Evolutionary conservation across 2,113 vertebrate genomes (phyloP), one percentile per base, ranked within the genome.

Genomic region (Solenodon paradoxus): DNA sequence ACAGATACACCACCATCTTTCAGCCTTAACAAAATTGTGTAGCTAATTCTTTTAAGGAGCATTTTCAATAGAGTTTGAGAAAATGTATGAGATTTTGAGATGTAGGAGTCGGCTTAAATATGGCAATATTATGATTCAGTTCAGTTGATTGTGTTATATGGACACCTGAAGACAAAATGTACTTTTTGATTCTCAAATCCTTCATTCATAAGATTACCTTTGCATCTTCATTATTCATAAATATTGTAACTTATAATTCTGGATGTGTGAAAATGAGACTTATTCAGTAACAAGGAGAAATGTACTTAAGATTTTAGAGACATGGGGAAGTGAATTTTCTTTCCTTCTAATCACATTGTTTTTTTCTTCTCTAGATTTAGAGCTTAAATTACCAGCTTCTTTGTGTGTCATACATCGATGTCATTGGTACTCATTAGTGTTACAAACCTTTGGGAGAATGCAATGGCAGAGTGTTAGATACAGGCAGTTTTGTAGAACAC

Each of bases 341-440:
- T 92, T 86, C 72, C 49, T 83, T 77, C 51, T 92, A 93, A 79
- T 84, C 30, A 40, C 81, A 28, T 63, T 87, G 81, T 61, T 69
- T 79, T 90, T 93, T 94, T 9, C 47, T 55, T 83, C 91, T 71
- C 53, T 91, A 93, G 45, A 88, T 72, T 93, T 91, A 85, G 40
- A 87, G 78, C 13, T 94, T 92, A 95, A 93, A 68, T 75, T 57
- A 85, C 51, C 78, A 26, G 1, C 61, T 90, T 95, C 59, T 53
- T 30, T 17, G 75, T 88, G 71, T 42, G 59, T 88, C 90, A 80
- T 79, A 78, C 4, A 64, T 90, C 6, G 30, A 88, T 95, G 79
- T 49, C 75, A 95, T 28, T 49, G 22, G 90, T 64, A 77, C 57
- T 55, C 8, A 38, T 77, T 4, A 93, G 28, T 0, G 3, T 92